These are phyloP conservation scores for Dreissena polymorpha DNA, from an alignment of 1,140 invertebrate genomes.

Conservation along the genomic window DNA sequence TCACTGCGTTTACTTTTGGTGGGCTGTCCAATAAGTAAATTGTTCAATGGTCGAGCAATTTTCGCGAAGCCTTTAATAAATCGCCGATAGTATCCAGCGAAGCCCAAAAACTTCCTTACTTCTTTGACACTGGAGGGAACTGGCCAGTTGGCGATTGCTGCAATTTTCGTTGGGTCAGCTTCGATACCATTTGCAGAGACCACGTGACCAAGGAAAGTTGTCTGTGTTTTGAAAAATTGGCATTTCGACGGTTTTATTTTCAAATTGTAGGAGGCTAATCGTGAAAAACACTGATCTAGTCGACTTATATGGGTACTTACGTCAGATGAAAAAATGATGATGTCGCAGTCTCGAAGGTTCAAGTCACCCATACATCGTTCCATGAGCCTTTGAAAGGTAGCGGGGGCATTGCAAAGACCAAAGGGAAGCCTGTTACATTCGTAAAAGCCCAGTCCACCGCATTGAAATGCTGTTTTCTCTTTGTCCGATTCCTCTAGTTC, in stretches of 20 bases:
- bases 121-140: conserved; percentile 58
- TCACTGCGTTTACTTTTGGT: conserved; percentile 21
- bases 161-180: conserved; percentile 4
- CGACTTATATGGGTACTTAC: not conserved
- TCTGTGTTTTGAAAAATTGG: conserved; percentile 17
- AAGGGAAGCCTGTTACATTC: too few relatives aligned
- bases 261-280: conserved; percentile 1
- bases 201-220: conserved; percentile 2
- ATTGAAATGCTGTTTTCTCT: too few relatives aligned
- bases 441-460: too few relatives aligned
- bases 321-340: conserved; percentile 9
- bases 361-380: conserved; percentile 19
- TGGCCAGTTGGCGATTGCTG: conserved; percentile 63
- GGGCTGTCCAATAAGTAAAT: conserved; percentile 53
- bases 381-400: conserved; percentile 34
- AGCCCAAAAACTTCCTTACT: conserved; percentile 68
- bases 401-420: too few relatives aligned
- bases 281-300: not conserved
- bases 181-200: conserved; percentile 1
- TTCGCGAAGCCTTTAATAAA: conserved; percentile 64
- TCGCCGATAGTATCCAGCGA: conserved; percentile 63
- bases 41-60: conserved; percentile 59
- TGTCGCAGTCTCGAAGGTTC: conserved; percentile 22
- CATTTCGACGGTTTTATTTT: conserved; percentile 25
- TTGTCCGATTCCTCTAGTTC: too few relatives aligned